Evolutionary conservation across 2,797 vertebrate species (phyloP).

Genomic region (Sparidentex hasta): DNA sequence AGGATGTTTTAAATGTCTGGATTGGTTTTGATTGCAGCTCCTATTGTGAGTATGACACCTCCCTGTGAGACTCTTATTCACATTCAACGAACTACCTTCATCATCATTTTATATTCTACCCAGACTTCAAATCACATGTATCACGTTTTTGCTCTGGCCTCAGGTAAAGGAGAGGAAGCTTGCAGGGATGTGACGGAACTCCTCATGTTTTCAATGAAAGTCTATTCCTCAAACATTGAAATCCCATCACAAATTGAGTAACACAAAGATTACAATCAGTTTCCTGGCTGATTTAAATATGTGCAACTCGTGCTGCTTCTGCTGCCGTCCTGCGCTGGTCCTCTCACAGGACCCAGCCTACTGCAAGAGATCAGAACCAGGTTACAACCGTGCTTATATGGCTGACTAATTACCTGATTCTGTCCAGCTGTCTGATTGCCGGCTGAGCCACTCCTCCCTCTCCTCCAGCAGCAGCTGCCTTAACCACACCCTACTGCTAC

Average conservation of each 20-base stretch:
- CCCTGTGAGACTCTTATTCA: conserved; percentile 33
- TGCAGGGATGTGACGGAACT: conserved; percentile 8
- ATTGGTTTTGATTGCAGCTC: conserved; percentile 44
- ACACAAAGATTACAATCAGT: conserved; percentile 5
- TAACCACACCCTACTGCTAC: no score
- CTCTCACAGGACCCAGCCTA: no score
- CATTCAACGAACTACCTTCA: conserved; percentile 42
- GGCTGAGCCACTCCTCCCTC: no score
- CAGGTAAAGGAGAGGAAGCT: conserved; percentile 18
- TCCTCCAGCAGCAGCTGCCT: no score
- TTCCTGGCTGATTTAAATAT: conserved; percentile 10
- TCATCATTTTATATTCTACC: conserved; percentile 39
- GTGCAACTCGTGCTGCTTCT: no score
- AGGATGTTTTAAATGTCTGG: conserved; percentile 16
- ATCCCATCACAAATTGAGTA: conserved; percentile 23
- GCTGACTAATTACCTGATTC: no score
- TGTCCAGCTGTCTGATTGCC: no score
- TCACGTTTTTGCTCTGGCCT: conserved; percentile 10
- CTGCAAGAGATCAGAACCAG: no score
- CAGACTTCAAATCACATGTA: conserved; percentile 45
- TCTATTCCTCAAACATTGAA: conserved; percentile 18
- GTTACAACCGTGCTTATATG: no score
- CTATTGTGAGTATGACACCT: conserved; percentile 9
- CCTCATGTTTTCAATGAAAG: conserved; percentile 15
- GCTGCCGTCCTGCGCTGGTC: no score